A percentile compares a stretch with the other conserved stretches of the same genome.
phyloP scores from a whole-genome alignment of 1,140 invertebrate species.

The Conus betulinus region DNA sequence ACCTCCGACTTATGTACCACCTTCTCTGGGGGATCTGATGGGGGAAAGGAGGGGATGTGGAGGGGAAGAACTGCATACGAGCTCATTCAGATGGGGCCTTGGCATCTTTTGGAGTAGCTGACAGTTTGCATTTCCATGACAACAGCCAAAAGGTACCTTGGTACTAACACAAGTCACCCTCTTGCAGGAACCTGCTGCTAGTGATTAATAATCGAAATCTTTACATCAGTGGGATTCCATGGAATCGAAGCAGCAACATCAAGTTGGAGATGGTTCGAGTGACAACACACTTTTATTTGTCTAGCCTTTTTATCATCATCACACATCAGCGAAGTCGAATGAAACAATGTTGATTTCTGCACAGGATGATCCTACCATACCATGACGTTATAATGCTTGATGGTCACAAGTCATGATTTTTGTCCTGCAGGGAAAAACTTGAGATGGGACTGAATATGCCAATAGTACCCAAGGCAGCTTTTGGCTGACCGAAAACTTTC shows the following conservation, averaged over 20 bases:
- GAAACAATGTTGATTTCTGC: neutral
- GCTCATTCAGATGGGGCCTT: constrained; percentile 19
- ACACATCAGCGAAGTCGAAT: constrained; percentile 7
- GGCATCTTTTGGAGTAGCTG: constrained; percentile 19
- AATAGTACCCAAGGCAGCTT: constrained; percentile 31
- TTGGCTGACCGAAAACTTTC: constrained; percentile 31
- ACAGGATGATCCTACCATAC: constrained; percentile 14
- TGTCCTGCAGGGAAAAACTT: constrained; percentile 26
- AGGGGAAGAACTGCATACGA: neutral
- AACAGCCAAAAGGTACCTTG: constrained; percentile 33
- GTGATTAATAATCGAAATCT: neutral
- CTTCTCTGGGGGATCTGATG: too few species aligned
- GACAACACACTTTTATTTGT: neutral
- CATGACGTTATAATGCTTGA: neutral
- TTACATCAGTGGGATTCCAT: constrained; percentile 3
- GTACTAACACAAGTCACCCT: constrained; percentile 14
- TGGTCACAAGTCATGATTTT: constrained; percentile 5
- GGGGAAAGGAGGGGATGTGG: neutral
- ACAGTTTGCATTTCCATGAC: constrained; percentile 7
- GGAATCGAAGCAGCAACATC: neutral
- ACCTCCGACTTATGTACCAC: neutral
- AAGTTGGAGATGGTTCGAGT: neutral
- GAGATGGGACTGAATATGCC: neutral
- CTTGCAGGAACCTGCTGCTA: neutral
- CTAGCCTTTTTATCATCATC: neutral